Evolutionary conservation across 64 coral and sea anemone species (phyloP), one percentile per base, ranked within the genome.

Genomic region (Actinia tenebrosa): DNA sequence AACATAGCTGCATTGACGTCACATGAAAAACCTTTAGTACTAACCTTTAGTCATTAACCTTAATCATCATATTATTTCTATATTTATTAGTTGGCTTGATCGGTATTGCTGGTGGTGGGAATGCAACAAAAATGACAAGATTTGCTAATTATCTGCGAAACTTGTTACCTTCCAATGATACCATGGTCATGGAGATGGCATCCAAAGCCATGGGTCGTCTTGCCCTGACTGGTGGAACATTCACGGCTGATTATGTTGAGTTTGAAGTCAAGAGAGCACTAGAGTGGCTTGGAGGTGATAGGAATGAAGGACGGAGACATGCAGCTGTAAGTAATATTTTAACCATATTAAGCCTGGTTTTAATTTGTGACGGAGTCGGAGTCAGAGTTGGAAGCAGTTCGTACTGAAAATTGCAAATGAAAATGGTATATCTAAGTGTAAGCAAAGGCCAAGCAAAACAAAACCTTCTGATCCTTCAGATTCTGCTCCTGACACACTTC

Each of bases 111-210:
- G 96, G 93, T 88, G 89, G 88, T 17, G 97, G 89, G 14, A 99
- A 95, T 86, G 94, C 97, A 6, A 95, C 97, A 4, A 99, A 95
- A 86, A 95, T 99, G 97, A 90, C 87, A 62, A 81, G 97, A 27
- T 99, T 99, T 89, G 97, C 97, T 4, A 99, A 99, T 77, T 99
- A 99, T 83, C 89, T 99, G 82, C 89, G 97, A 9, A 99, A 95
- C 53, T 86, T 95, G 3, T 87, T 99, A 68, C 97, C 97, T 44
- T 99, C 93, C 26, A 99, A 95, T 89, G 97, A 99, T 79, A 87
- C 93, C 20, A 90, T 87, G 25, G 97, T 99, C 22, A 99, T 99
- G 97, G 90, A 99, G 53, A 90, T 99, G 86, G 93, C 97, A 2
- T 95, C 97, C 9, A 95, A 95, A 80, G 97, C 97, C 27, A 99